Evolutionary conservation across 2,797 vertebrate genomes (phyloP), one percentile per base, ranked within the genome.

Genomic region (Ataeniobius toweri): DNA sequence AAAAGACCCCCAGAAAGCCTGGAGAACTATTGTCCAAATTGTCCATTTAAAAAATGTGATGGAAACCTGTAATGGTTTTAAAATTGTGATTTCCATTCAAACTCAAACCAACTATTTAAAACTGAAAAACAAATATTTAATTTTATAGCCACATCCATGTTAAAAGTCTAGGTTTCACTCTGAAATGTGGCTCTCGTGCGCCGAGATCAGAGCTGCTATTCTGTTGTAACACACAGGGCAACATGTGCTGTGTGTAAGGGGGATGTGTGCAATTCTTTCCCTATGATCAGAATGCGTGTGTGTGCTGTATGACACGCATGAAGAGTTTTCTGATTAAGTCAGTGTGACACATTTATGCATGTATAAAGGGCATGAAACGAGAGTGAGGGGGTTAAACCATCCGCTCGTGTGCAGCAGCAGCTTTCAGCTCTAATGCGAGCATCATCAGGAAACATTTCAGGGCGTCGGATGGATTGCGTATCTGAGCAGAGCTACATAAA

Each of bases 271-370:
- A 50, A 74, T n/a, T 50, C 5, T 9, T 7, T 14, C 10, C 65
- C 65, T 6, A 68, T 44, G 36, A 68, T 46, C 67, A 46, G 67
- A 44, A 68, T 73, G 46, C 41, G 61, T 53, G 18, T 53, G 71
- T 14, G 59, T 26, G 0, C 46, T 70, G 41, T 16, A 22, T 14
- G 74, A 2, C 69, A 58, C 0, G 41, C 74, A 50, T 48, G n/a
- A 80, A 31, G 55, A 70, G 56, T 72, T 78, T 75, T 85, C 56
- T 14, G 41, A 85, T 13, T 56, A 56, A 84, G 39, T 82, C 81
- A 65, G 2, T 55, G 67, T 72, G 76, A 85, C 83, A 85, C 63
- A 39, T 81, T 79, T 74, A 1, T 77, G 28, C 48, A 69, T 70
- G 77, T 80, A 73, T 75, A 77, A 81, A 83, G 74, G 75, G 67